These are phyloP conservation scores for Simalia tracyae DNA, from an alignment of 2,797 vertebrate genomes.

Conservation along the genomic window DNA sequence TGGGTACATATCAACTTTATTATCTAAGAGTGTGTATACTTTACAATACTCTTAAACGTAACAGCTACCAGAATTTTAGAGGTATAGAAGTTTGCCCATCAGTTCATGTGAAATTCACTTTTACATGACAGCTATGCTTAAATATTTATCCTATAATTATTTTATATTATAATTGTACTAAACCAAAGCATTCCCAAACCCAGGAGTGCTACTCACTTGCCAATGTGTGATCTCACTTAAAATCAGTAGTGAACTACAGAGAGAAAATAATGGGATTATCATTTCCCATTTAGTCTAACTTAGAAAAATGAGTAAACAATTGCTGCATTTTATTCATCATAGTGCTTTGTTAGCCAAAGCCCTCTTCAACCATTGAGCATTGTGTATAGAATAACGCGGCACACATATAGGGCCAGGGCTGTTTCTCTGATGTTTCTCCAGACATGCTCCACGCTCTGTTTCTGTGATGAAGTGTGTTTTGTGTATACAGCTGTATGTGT, in stretches of 20 bases:
- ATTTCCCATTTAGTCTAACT: constrained; percentile 38
- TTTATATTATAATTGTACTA: not conserved
- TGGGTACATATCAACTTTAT: constrained; percentile 39
- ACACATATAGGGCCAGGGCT: too few species aligned
- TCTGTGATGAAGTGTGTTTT: not conserved
- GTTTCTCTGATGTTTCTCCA: not conserved
- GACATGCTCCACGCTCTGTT: not conserved
- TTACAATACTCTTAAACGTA: constrained; percentile 27
- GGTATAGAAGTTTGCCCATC: constrained; percentile 50
- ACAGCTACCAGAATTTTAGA: constrained; percentile 58
- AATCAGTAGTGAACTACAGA: not conserved
- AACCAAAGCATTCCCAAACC: constrained; percentile 18
- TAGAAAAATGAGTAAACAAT: constrained; percentile 16
- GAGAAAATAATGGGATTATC: constrained; percentile 5
- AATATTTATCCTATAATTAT: constrained; percentile 41
- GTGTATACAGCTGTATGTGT: not conserved
- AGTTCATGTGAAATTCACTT: constrained; percentile 57
- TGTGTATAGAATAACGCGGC: not conserved
- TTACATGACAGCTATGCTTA: constrained; percentile 46
- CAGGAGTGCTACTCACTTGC: not conserved
- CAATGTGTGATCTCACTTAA: not conserved
- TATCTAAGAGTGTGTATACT: constrained; percentile 37
- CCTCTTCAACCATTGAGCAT: not conserved
- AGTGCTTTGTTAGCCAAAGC: not conserved
- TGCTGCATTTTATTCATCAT: constrained; percentile 4